Evolutionary conservation across 2,888 invertebrate species (phyloP).

Genomic region (Hypomecis atomaria): DNA sequence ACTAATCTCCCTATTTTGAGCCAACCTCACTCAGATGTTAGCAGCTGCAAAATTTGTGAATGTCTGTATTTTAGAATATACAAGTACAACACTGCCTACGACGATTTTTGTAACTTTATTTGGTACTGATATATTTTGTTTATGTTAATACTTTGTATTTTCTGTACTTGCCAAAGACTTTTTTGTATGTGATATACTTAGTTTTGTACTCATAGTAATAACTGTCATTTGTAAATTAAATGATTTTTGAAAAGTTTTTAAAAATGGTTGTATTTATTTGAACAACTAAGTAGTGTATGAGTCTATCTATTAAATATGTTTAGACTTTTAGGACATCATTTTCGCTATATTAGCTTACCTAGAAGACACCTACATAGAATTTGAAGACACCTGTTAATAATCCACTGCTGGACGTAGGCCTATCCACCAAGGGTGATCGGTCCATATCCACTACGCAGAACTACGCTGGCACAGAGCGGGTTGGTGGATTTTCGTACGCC

Average conservation of each 20-base stretch:
- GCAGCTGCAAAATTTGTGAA: no score
- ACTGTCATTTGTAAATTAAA: conserved; percentile 68
- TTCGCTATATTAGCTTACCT: no score
- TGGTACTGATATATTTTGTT: conserved; percentile 42
- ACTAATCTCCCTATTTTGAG: no score
- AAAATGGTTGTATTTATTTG: conserved; percentile 33
- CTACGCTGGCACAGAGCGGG: no score
- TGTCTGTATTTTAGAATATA: not conserved
- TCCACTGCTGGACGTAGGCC: no score
- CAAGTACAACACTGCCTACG: not conserved
- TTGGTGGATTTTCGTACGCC: no score
- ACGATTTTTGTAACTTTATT: conserved; percentile 3
- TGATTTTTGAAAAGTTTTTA: conserved; percentile 49
- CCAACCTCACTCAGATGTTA: no score
- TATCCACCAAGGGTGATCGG: no score
- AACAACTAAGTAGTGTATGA: not conserved
- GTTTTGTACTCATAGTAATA: conserved; percentile 73
- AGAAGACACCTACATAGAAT: no score
- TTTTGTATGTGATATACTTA: conserved; percentile 81
- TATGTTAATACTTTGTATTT: conserved; percentile 56
- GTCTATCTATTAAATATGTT: not conserved
- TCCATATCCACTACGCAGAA: no score
- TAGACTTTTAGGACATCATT: not conserved
- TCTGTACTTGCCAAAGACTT: conserved; percentile 82
- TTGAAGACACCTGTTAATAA: no score